Base-by-base conservation (phyloP, 92 coral and sea anemone genomes). In the Epizoanthus illoricatus region DNA sequence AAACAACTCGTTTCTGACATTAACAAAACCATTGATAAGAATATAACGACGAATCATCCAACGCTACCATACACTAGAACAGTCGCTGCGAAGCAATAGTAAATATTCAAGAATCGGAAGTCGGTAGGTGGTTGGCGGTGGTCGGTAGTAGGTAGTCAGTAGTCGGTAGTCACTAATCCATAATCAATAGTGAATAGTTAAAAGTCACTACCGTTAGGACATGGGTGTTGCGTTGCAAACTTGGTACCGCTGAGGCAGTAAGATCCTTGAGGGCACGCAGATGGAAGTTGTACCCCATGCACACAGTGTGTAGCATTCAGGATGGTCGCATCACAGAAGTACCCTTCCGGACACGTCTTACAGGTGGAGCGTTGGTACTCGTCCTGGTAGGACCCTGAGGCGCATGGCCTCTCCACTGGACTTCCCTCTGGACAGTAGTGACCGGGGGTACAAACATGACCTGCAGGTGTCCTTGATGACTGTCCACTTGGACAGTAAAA, bases 241-340 rank as follows among this genome's bases (percentile, higher is more conserved):
- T 86, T 97, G 64, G 99, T 97, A 18, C 97, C 98, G 87, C 88
- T 97, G 54, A 84, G 90, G 67, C 99, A 97, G 69, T 79, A 97
- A 79, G 91, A 93, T 23, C 99, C 99, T n/a, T 80, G 87, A 16
- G 91, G 89, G 80, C 99, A 97, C 3, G 99, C 93, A 10, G 85
- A 66, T 2, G 99, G 99, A 17, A 97, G 89, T 86, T 97, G 99
- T 9, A 90, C 94, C 4, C 99, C 98, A 90, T 97, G 97, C 3
- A 81, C 88, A 89, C 99, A 97, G 66, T 91, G 89, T 20, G 92
- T 94, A 4, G 76, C 92, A 80, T 97, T 97, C 78, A 93, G 84
- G 40, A 97, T 63, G 5, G 99, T 89, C 28, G 92, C 94, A 92
- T 97, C 99, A 74, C 99, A 97, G 86, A 74, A 97, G 80, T 83